Evolutionary conservation across 37 sponge, comb jelly and placozoan genomes (phyloP), one percentile per base, ranked within the genome.

Genomic region (Geodia barretti): DNA sequence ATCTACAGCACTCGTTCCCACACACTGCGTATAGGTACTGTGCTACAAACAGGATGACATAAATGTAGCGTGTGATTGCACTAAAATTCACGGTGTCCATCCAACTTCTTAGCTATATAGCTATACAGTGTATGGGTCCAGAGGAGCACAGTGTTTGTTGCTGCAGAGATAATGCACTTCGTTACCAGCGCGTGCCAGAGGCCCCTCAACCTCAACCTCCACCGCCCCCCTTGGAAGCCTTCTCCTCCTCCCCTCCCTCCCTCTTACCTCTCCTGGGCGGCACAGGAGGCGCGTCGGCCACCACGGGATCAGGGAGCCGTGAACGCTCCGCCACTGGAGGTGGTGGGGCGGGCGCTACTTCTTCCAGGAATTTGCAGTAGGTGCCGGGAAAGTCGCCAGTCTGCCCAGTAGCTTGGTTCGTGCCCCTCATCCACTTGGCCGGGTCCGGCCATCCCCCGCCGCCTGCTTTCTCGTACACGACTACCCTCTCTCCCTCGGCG

Each of bases 311-410:
- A 20, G 68, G 68, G 1, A 32, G 65, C 23, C n/a, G 63, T 32
- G 41, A 64, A 2, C 37, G 42, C 39, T 26, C 24, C 19, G 68
- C 25, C 31, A 47, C 34, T 9, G 86, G 64, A 0, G 70, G 74
- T 30, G 84, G 77, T 29, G 77, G 77, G 75, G 39, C 65, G 26
- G 78, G 67, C 0, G 40, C 31, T 8, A 66, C 39, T 36, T 93
- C 94, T 26, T 61, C 77, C 31, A 83, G 63, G 36, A 89, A 93
- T 41, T 63, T 58, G 14, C 77, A 77, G 37, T 86, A 93, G 4
- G 73, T 83, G 19, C 89, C 92, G 0, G 94, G 94, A 43, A 93
- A 93, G 19, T 93, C 94, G 64, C 94, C 94, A 25, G 34, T 60
- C 60, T 41, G 36, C 7, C 73, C 71, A 8, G 90, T 86, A 2